Evolutionary conservation across 2,113 vertebrate species (phyloP).

Genomic region (Lucifuga dentata): DNA sequence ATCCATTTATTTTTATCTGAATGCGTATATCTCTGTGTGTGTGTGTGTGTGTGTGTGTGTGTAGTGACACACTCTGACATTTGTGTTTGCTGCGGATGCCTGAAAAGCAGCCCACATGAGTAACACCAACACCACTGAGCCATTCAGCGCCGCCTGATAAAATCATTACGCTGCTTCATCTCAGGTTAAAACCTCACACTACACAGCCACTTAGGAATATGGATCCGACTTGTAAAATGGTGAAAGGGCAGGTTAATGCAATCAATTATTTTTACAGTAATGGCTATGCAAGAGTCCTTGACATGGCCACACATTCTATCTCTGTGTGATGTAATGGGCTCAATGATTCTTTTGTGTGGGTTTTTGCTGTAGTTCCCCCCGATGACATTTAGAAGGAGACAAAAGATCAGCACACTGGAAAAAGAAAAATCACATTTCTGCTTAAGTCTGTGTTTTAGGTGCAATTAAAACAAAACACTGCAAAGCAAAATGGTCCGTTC

Average conservation of each 20-base stretch:
- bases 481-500: background rate
- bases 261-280: conserved; percentile 79
- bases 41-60: conserved; percentile 11
- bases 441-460: conserved; percentile 19
- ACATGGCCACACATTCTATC: conserved; percentile 69
- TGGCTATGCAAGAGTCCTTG: conserved; percentile 71
- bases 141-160: conserved; percentile 59
- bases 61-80: conserved; percentile 52
- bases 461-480: conserved; percentile 49
- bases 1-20: background rate
- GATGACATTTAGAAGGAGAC: conserved; percentile 74
- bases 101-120: conserved; percentile 62
- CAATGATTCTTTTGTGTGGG: conserved; percentile 60
- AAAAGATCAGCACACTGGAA: conserved; percentile 57
- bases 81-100: conserved; percentile 40
- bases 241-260: conserved; percentile 78
- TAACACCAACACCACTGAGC: conserved; percentile 59
- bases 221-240: conserved; percentile 71
- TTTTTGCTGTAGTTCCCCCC: conserved; percentile 40
- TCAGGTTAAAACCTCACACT: conserved; percentile 64
- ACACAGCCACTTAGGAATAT: conserved; percentile 74
- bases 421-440: conserved; percentile 22
- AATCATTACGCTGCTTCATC: conserved; percentile 69
- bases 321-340: conserved; percentile 57
- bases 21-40: background rate